A percentile compares a stretch with the other conserved stretches of the same genome.
Evolutionary conservation across 1,140 invertebrate genomes (phyloP).

Genomic region (Microplitis mediator): DNA sequence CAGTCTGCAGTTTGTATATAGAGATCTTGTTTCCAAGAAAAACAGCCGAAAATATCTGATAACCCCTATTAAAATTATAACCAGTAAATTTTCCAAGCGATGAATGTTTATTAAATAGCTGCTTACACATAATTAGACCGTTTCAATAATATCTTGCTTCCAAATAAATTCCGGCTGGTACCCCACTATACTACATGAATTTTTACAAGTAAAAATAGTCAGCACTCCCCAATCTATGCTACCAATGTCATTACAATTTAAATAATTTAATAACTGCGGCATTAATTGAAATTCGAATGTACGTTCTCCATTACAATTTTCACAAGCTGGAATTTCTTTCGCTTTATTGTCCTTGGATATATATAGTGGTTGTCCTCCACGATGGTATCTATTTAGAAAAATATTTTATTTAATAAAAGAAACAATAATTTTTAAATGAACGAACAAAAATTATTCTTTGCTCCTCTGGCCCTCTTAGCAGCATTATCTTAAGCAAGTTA

Average conservation of each 20-base stretch:
- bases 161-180: slow-evolving; percentile 83
- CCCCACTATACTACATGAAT: slow-evolving; percentile 71
- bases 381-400: slow-evolving; percentile 69
- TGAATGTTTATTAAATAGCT: too few species aligned
- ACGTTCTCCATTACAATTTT: slow-evolving; percentile 73
- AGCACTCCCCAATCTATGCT: slow-evolving; percentile 90
- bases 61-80: too few species aligned
- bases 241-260: slow-evolving; percentile 73
- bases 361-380: slow-evolving; percentile 79
- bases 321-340: slow-evolving; percentile 74
- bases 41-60: too few species aligned
- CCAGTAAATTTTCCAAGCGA: too few species aligned
- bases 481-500: too few species aligned
- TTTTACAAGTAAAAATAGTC: slow-evolving; percentile 82
- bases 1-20: too few species aligned
- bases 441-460: too few species aligned
- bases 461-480: too few species aligned
- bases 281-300: slow-evolving; percentile 95
- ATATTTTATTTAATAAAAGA: slow-evolving; percentile 20
- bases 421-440: background rate
- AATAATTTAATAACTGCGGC: slow-evolving; percentile 84
- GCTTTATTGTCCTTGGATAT: slow-evolving; percentile 68
- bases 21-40: too few species aligned
- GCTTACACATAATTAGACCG: too few species aligned
- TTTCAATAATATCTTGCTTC: slow-evolving; percentile 80